phyloP scores from a whole-genome alignment of 1,140 invertebrate genomes.

The Zophobas atratus region DNA sequence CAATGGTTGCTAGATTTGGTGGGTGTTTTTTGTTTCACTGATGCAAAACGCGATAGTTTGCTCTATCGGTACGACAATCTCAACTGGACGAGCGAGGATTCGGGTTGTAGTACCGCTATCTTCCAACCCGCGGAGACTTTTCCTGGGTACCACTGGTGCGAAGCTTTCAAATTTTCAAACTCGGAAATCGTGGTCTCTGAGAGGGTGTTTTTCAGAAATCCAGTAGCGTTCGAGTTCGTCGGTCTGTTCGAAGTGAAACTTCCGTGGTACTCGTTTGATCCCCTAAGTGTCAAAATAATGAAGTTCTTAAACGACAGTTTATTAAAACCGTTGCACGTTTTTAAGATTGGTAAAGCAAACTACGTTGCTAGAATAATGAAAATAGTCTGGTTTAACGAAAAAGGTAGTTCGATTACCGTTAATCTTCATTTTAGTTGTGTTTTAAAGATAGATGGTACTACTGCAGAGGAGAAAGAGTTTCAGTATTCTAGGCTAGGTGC shows the following conservation, averaged over 20 bases:
- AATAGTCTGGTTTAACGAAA: neutral
- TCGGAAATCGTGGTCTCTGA: neutral
- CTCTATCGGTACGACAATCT: neutral
- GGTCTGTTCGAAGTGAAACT: neutral
- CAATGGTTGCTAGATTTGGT: neutral
- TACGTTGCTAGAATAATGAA: neutral
- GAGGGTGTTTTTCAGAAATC: neutral
- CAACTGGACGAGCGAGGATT: neutral
- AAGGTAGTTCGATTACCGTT: neutral
- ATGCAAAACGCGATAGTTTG: neutral
- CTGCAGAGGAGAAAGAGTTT: neutral
- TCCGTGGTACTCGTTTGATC: neutral
- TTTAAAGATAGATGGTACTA: neutral
- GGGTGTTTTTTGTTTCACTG: conserved; percentile 1
- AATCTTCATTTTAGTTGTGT: neutral
- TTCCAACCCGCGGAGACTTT: neutral
- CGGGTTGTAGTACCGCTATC: neutral
- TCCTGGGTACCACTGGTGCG: conserved; percentile 6
- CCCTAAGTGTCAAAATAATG: neutral
- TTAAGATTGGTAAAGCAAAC: too few species aligned
- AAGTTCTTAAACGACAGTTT: too few species aligned
- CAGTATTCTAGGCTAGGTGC: too few species aligned
- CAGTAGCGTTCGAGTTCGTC: neutral
- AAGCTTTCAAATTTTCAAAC: conserved; percentile 9
- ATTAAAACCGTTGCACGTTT: too few species aligned